Percentiles rank a stretch among this genome's conserved stretches.
Evolutionary conservation across 2,888 invertebrate species (phyloP).

Genomic region (Hypsopygia costalis): DNA sequence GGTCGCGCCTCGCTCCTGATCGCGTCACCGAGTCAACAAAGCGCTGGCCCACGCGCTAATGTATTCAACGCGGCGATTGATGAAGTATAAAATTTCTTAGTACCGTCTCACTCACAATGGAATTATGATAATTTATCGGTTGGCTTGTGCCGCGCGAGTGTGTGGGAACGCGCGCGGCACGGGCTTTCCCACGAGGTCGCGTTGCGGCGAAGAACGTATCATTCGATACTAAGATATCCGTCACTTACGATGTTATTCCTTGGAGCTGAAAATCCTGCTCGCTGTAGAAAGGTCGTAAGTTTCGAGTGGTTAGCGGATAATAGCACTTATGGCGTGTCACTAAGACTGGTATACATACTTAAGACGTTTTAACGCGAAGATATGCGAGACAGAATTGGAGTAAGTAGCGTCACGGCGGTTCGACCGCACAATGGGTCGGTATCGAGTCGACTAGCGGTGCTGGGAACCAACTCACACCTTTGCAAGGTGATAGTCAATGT

Average conservation of each 20-base stretch:
- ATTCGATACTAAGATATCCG: conserved; percentile 28
- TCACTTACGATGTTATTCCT: conserved; percentile 52
- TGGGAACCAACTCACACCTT: conserved; percentile 71
- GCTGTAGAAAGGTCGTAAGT: conserved; percentile 44
- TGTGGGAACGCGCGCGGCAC: conserved; percentile 81
- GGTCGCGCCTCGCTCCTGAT: conserved; percentile 27
- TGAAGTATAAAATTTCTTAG: conserved; percentile 80
- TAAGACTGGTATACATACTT: conserved; percentile 43
- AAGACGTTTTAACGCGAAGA: conserved; percentile 52
- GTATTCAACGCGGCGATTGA: conserved; percentile 78
- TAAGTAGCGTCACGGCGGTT: conserved; percentile 79
- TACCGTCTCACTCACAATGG: conserved; percentile 80
- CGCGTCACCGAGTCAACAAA: conserved; percentile 58
- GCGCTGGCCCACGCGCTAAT: conserved; percentile 74
- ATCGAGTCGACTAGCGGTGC: conserved; percentile 73
- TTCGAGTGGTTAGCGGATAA: conserved; percentile 28
- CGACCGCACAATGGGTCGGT: conserved; percentile 75
- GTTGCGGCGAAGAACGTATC: conserved; percentile 50
- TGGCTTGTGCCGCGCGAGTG: conserved; percentile 79
- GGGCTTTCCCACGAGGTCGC: conserved; percentile 75
- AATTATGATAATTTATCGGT: conserved; percentile 81
- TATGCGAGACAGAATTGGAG: conserved; percentile 72
- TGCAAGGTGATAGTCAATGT: conserved; percentile 64
- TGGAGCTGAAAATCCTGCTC: conserved; percentile 18
- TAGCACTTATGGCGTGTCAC: conserved; percentile 33